phyloP scores from a whole-genome alignment of 2,888 invertebrate species.

The Trichopria drosophilae region DNA sequence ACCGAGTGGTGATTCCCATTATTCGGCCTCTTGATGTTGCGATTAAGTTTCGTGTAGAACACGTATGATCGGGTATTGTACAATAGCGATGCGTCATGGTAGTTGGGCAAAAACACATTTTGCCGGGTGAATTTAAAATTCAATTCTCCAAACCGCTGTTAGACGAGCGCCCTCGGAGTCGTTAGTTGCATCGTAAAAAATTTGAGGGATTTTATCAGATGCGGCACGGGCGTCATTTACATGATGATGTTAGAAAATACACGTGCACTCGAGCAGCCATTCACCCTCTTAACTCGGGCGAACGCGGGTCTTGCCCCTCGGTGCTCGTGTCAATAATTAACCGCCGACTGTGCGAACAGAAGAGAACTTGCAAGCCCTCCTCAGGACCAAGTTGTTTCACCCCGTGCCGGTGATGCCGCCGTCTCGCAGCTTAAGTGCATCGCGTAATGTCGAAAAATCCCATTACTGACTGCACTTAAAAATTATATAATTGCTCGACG shows the following conservation, averaged over 20 bases:
- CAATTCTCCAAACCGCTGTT: too few relatives aligned
- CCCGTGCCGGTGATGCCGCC: constrained; percentile 33
- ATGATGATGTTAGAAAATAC: constrained; percentile 33
- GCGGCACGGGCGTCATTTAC: constrained; percentile 37
- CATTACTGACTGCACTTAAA: too few relatives aligned
- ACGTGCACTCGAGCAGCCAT: constrained; percentile 17
- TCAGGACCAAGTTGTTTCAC: constrained; percentile 42
- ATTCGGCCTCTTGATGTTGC: too few relatives aligned
- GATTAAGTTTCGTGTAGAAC: too few relatives aligned
- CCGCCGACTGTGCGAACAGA: constrained; percentile 38
- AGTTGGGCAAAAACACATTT: too few relatives aligned
- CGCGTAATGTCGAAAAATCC: constrained; percentile 9
- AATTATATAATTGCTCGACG: too few relatives aligned
- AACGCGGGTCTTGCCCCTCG: constrained; percentile 36
- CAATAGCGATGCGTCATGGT: too few relatives aligned
- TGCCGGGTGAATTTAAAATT: too few relatives aligned
- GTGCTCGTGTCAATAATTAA: constrained; percentile 50
- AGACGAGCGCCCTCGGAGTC: too few relatives aligned
- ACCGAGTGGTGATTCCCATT: too few relatives aligned
- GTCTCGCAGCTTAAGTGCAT: constrained; percentile 24
- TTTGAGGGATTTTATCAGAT: constrained; percentile 37
- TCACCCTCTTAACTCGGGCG: constrained; percentile 37
- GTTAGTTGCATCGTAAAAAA: too few relatives aligned
- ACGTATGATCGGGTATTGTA: too few relatives aligned
- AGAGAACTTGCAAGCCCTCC: constrained; percentile 32